Conservation (phyloP, 2,797 vertebrate genomes). For the Poeciliopsis gracilis region DNA sequence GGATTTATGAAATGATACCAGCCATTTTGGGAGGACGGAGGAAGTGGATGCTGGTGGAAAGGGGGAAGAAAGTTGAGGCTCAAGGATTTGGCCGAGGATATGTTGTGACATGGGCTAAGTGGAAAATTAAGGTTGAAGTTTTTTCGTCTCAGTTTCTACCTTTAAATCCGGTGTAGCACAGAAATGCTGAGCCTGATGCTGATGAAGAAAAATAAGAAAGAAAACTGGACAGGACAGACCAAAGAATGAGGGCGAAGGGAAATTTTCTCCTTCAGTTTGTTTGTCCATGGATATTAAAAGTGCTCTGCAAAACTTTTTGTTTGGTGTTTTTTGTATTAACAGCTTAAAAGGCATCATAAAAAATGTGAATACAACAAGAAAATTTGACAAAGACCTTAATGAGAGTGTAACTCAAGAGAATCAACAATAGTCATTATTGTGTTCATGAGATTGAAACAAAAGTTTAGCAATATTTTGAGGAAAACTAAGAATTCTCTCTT, state of each 20-base stretch:
- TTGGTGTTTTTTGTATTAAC: neutral
- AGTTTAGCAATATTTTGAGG: neutral
- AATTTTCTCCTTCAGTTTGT: slow-evolving; percentile 6
- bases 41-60: neutral
- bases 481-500: neutral
- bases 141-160: slow-evolving; percentile 37
- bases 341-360: neutral
- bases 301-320: neutral
- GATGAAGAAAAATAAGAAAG: slow-evolving; percentile 9
- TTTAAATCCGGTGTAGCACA: slow-evolving; percentile 26
- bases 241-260: slow-evolving; percentile 12
- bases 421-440: neutral
- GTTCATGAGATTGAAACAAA: neutral
- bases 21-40: slow-evolving; percentile 25
- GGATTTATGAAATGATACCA: slow-evolving; percentile 53
- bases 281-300: neutral
- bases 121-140: slow-evolving; percentile 48
- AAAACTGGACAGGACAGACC: slow-evolving; percentile 26
- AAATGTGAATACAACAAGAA: neutral
- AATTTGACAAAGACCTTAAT: neutral
- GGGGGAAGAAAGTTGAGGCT: neutral
- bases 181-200: slow-evolving; percentile 18
- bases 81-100: slow-evolving; percentile 35
- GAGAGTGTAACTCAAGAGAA: neutral
- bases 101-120: slow-evolving; percentile 40